Evolutionary conservation across 2,888 invertebrate species (phyloP), one percentile per base, ranked within the genome.

Genomic region (Apodemia duryi): DNA sequence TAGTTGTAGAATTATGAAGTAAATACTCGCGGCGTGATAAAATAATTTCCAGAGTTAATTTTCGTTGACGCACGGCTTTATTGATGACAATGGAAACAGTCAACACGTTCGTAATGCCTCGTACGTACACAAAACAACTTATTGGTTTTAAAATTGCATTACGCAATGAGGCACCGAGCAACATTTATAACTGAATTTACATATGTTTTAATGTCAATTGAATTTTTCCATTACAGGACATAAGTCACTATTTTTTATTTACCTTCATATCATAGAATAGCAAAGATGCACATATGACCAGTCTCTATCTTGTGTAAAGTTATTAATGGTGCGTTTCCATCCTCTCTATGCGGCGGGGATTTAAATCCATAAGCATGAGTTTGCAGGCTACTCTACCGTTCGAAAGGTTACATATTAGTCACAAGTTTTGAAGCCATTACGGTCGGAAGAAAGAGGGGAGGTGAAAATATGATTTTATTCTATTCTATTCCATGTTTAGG

Each of bases 101-200:
- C 70, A 64, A 70, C 71, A 71, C 75, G 68, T 72, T 70, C 69
- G 67, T 73, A 72, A 67, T 81, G 82, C 82, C 75, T 71, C 75
- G 74, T 75, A 72, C 81, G 80, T 80, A 78, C 80, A 77, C 75
- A 75, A 77, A 80, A 80, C 82, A 80, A 79, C 83, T 79, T 84
- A 83, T 82, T 82, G 82, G 82, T 79, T 85, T 79, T 82, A 83
- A 81, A 82, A 80, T 78, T 74, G 72, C 77, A 80, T 87, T 85
- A 84, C 83, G 81, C 80, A 84, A 84, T 65, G 65, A 63, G 67
- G 67, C 71, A 66, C 70, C 66, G 52, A 67, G 65, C 63, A 66
- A 60, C 21, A 64, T 46, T 11, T 29, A 64, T 35, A 46, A 54
- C 54, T 54, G 54, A 54, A 54, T 54, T 66, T 69, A 67, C 68